A percentile compares a stretch with the other conserved stretches of the same genome.
Conservation (phyloP, 2,113 vertebrate genomes). For the Meleagris gallopavo region DNA sequence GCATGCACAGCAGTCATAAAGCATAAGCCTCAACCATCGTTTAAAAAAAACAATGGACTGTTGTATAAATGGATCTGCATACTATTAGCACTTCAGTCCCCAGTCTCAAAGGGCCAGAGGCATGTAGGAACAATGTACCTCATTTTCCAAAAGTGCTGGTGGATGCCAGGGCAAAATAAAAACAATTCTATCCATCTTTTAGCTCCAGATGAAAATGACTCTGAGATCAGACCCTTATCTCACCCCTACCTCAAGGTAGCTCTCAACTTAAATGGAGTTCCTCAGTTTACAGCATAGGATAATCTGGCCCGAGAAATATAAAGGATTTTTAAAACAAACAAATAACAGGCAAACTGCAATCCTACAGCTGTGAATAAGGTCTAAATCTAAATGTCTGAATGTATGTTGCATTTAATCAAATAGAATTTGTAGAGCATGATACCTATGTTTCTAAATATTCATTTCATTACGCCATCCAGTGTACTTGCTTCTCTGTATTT, state of each 20-base stretch:
- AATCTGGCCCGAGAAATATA: neutral
- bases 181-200: neutral
- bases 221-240: neutral
- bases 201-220: neutral
- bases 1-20: neutral
- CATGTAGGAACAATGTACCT: neutral
- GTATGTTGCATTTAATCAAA: neutral
- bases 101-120: neutral
- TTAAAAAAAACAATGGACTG: neutral
- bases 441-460: neutral
- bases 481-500: neutral
- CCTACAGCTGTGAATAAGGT: neutral
- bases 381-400: neutral
- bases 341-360: neutral
- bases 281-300: neutral
- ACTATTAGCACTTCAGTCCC: neutral
- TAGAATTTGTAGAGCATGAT: neutral
- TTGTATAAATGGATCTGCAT: neutral
- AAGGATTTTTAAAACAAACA: neutral
- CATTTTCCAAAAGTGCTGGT: neutral
- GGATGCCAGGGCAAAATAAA: neutral
- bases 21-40: neutral
- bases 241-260: neutral
- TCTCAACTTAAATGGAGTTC: neutral
- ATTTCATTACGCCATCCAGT: neutral